Base-by-base conservation (phyloP, 2,888 invertebrate genomes). In the Dexiosoma caninum region DNA sequence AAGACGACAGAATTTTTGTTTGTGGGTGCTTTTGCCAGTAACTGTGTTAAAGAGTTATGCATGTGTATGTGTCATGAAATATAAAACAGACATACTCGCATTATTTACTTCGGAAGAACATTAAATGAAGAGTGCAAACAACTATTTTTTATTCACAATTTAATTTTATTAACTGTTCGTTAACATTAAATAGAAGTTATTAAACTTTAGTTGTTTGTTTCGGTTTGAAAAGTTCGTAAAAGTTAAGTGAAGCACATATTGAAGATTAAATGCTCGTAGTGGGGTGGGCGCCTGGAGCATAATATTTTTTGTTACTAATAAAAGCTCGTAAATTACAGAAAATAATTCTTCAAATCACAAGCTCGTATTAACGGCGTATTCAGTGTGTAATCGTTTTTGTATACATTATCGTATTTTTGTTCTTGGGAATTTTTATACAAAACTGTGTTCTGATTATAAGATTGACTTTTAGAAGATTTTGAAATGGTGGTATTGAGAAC, bases 91-190 rank as follows among this genome's bases (percentile, higher is more conserved):
- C 19, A 57, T 49, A n/a, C n/a, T n/a, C n/a, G n/a, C n/a, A 62
- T 46, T 70, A 49, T 64, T 64, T 64, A 37, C 40, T 64, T 32
- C 21, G 12, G 16, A 6, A 53, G 27, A 35, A 81, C 76, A 57
- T 62, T 62, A 72, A 77, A 64, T n/a, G 69, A 76, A 72, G 64
- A 62, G 62, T 72, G 35, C 23, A 72, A 77, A 72, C 72, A 77
- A 35, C 77, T 57, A 62, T 72, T 80, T 46, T 6, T 30, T 57
- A 10, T 7, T 55, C 12, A 6, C 9, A 21, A 21, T 49, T 8
- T 30, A 14, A 7, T 27, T 16, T 69, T 35, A 10, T 57, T 69
- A 8, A 32, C 44, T 42, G 30, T 32, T 75, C 21, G n/a, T 49
- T 59, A 46, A 67, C 64, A 66, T 30, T 14, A 75, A 32, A 32